Conservation (phyloP, 2,888 invertebrate species). For the Zhuqinia jingwanae region DNA sequence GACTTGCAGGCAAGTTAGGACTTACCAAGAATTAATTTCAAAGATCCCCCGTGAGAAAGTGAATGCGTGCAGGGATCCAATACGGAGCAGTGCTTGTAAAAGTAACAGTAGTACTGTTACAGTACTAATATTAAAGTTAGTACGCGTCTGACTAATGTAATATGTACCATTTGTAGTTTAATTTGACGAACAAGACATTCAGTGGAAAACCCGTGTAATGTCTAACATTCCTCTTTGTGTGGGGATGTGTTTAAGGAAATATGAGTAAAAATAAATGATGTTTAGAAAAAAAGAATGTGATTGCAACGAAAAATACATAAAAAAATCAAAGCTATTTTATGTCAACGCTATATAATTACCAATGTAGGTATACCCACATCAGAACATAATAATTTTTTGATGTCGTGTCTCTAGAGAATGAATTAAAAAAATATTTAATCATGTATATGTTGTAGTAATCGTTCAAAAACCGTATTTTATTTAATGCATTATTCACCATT, state of each 20-base stretch:
- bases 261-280: not conserved
- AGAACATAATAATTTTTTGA: conserved; percentile 41
- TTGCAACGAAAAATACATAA: conserved; percentile 47
- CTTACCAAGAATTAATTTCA: conserved; percentile 15
- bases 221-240: too few species aligned
- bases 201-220: too few species aligned
- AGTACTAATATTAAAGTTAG: too few species aligned
- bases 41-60: not conserved
- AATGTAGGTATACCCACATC: conserved; percentile 7
- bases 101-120: too few species aligned
- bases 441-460: not conserved
- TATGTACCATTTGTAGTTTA: too few species aligned
- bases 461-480: too few species aligned
- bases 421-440: not conserved
- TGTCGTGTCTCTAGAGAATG: conserved; percentile 32
- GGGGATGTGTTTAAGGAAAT: not conserved
- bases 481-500: too few species aligned
- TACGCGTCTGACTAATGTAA: too few species aligned
- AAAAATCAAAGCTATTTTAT: conserved; percentile 60
- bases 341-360: conserved; percentile 31
- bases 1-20: conserved; percentile 68
- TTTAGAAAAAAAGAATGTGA: conserved; percentile 47
- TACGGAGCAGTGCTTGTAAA: too few species aligned
- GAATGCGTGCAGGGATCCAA: not conserved
- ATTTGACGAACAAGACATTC: too few species aligned